Conservation (phyloP, 2,113 vertebrate genomes). For the Herpetotheres cachinnans region DNA sequence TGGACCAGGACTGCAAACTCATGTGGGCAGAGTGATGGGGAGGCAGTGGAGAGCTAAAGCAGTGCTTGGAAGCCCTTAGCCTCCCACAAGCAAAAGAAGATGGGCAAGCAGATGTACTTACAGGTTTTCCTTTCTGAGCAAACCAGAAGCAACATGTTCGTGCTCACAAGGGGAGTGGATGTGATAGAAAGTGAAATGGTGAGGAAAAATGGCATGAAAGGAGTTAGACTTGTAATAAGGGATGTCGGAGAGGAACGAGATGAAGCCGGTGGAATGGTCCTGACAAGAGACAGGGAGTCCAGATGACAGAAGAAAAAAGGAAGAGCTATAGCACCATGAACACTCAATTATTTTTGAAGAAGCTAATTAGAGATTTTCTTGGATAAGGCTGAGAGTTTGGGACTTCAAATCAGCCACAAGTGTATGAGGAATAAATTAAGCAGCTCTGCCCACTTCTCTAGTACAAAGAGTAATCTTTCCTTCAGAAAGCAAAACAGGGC, state of each 20-base stretch:
- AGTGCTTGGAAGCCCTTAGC: not conserved
- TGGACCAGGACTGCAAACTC: not conserved
- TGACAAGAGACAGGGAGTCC: not conserved
- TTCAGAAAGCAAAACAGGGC: not conserved
- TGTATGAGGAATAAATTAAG: not conserved
- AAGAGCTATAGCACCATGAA: not conserved
- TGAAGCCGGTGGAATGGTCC: not conserved
- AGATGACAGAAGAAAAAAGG: not conserved
- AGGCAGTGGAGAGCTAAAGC: not conserved
- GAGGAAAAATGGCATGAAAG: not conserved
- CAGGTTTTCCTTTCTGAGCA: not conserved
- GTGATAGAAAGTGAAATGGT: not conserved
- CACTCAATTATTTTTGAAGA: not conserved
- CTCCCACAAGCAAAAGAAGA: not conserved
- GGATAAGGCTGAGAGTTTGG: not conserved
- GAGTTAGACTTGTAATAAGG: not conserved
- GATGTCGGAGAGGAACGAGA: not conserved
- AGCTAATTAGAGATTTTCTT: not conserved
- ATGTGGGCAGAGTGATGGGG: not conserved
- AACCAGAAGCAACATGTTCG: not conserved
- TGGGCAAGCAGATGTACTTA: not conserved
- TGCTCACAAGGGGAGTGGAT: rapidly evolving
- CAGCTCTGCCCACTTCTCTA: not conserved
- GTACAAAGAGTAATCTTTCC: not conserved
- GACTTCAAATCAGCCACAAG: not conserved